Evolutionary conservation across 2,797 vertebrate species (phyloP).

Genomic region (Scarus forsteni): DNA sequence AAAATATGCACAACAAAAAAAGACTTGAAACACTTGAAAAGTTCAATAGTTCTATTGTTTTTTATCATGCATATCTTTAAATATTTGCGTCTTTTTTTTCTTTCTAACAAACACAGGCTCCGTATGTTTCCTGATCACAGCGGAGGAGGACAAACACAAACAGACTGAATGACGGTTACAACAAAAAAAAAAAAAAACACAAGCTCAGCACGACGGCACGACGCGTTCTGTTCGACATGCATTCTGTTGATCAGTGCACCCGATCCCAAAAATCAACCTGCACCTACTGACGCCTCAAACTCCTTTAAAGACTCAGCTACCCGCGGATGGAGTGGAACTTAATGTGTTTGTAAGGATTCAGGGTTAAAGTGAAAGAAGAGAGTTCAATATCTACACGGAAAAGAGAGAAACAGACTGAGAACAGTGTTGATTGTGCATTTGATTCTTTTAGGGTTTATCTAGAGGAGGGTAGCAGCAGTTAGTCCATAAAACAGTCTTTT

Average conservation of each 20-base stretch:
- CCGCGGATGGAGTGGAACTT: slow-evolving; percentile 31
- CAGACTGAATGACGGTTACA: slow-evolving; percentile 48
- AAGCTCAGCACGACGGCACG: slow-evolving; percentile 55
- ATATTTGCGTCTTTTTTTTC: neutral
- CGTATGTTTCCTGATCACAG: slow-evolving; percentile 25
- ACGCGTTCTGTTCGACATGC: slow-evolving; percentile 66
- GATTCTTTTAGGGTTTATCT: slow-evolving; percentile 68
- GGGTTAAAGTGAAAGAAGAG: slow-evolving; percentile 45
- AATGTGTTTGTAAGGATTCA: slow-evolving; percentile 27
- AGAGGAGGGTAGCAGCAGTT: slow-evolving; percentile 81
- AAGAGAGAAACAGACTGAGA: slow-evolving; percentile 51
- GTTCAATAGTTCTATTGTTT: neutral
- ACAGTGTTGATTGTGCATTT: slow-evolving; percentile 79
- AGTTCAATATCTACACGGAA: slow-evolving; percentile 53
- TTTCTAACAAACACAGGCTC: slow-evolving; percentile 20
- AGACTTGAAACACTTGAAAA: too few species aligned
- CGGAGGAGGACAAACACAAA: slow-evolving; percentile 23
- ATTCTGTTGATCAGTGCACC: slow-evolving; percentile 56
- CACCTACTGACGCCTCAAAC: slow-evolving; percentile 33
- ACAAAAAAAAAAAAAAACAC: slow-evolving; percentile 39
- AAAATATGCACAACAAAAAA: neutral
- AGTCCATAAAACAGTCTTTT: slow-evolving; percentile 75
- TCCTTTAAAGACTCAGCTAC: slow-evolving; percentile 33
- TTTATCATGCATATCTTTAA: neutral
- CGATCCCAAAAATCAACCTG: slow-evolving; percentile 17